Evolutionary conservation across 2,888 invertebrate species (phyloP).

Genomic region (Drosophila helvetica): DNA sequence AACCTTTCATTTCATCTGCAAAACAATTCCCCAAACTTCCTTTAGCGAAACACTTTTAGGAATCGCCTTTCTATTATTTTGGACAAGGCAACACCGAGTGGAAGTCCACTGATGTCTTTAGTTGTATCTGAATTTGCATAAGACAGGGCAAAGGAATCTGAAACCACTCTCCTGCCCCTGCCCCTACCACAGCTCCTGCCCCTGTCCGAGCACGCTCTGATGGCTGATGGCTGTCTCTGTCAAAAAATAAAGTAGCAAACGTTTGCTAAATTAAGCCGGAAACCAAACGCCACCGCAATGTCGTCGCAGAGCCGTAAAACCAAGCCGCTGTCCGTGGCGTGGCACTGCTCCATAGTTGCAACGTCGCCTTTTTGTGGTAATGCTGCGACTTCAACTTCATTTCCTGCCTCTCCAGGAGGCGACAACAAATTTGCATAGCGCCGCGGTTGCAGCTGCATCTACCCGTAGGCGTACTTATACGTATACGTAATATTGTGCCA

Average conservation of each 20-base stretch:
- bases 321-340: not conserved
- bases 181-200: not conserved
- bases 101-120: slow-evolving; percentile 18
- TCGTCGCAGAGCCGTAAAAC: slow-evolving; percentile 20
- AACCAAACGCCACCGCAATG: slow-evolving; percentile 55
- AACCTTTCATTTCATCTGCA: not conserved
- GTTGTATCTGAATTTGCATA: slow-evolving; percentile 36
- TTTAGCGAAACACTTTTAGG: not conserved
- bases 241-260: slow-evolving; percentile 63
- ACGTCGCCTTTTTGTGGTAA: slow-evolving; percentile 61
- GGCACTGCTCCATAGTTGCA: slow-evolving; percentile 41
- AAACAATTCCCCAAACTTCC: slow-evolving; percentile 16
- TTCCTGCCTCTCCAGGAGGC: slow-evolving; percentile 43
- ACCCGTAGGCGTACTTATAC: slow-evolving; percentile 50
- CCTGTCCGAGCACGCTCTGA: too few relatives aligned
- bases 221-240: slow-evolving; percentile 37
- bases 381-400: slow-evolving; percentile 64
- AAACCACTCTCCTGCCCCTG: slow-evolving; percentile 18
- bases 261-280: slow-evolving; percentile 75
- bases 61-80: slow-evolving; percentile 13
- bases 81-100: slow-evolving; percentile 9
- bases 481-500: slow-evolving; percentile 62
- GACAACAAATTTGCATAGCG: slow-evolving; percentile 65
- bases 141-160: slow-evolving; percentile 12
- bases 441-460: slow-evolving; percentile 26